Evolutionary conservation across 2,113 vertebrate genomes (phyloP), one percentile per base, ranked within the genome.

Genomic region (Thunnus maccoyii): DNA sequence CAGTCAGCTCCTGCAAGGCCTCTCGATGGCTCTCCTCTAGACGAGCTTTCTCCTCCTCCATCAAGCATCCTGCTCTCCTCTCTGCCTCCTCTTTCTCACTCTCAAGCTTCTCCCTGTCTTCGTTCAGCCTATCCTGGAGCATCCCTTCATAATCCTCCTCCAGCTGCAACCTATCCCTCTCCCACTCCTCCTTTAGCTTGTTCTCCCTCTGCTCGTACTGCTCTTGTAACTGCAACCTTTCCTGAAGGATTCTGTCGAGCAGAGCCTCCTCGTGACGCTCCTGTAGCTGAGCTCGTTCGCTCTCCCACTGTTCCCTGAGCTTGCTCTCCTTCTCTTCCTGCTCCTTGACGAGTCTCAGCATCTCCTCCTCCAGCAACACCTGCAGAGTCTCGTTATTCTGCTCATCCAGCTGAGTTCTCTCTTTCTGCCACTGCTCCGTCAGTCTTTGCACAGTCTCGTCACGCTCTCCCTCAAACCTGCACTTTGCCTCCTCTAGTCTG

Each of bases 61-160:
- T 72, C 63, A 88, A 74, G 56, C 89, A 12, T 11, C 86, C 68
- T 8, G 84, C 56, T 20, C 68, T 89, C 69, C 70, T 87, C 87
- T 94, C 88, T 52, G 65, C 71, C 87, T 94, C 87, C 52, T 94
- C 93, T 75, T 92, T 86, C 0, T 94, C 91, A 0, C 2, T 10
- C 22, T 87, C 83, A 0, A 87, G 48, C 75, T 82, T 90, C 70
- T 89, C 91, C 58, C 63, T 88, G 78, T 95, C 94, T 68, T 91
- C 84, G 0, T 94, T 80, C 0, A 95, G 85, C 0, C 76, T 76
- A 3, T 95, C 94, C 0, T 96, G 96, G 12, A 96, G 88, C 82
- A 91, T 91, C 55, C 80, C 93, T 74, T 96, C 89, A 7, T 93
- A 41, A 3, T 94, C 83, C 27, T 96, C 94, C 85, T 85, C 92